Percentiles rank a stretch among this genome's conserved stretches.
These are phyloP conservation scores for Sciaenops ocellatus DNA, from an alignment of 2,797 vertebrate genomes.

Conservation along the genomic window DNA sequence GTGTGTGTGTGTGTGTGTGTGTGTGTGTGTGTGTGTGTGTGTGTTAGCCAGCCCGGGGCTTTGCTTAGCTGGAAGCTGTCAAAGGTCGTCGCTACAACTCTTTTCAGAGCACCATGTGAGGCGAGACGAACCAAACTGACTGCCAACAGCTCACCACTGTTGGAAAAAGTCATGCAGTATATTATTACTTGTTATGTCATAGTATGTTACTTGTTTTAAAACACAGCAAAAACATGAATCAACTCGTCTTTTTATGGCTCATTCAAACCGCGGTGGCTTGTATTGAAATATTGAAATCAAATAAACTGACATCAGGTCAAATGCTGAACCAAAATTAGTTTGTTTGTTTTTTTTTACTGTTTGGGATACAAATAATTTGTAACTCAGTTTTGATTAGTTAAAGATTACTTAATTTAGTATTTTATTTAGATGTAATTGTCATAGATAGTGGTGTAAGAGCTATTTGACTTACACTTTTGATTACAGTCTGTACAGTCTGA, in stretches of 20 bases:
- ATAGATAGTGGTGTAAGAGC: neutral
- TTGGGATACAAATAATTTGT: neutral
- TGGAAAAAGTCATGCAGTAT: neutral
- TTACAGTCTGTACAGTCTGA: neutral
- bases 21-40: slow-evolving; percentile 8
- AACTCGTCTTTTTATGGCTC: neutral
- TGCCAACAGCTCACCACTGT: slow-evolving; percentile 1
- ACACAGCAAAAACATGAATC: neutral
- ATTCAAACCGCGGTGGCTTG: neutral
- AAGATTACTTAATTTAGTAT: neutral
- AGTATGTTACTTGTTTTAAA: neutral
- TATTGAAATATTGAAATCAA: neutral
- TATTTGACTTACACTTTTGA: neutral
- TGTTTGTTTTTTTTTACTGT: neutral
- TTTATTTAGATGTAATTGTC: neutral
- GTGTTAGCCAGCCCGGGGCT: slow-evolving; percentile 39
- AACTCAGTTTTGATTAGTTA: neutral
- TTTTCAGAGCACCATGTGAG: slow-evolving; percentile 40
- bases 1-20: neutral
- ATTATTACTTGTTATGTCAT: neutral
- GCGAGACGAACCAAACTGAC: slow-evolving; percentile 7
- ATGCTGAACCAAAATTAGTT: neutral
- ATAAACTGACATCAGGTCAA: neutral
- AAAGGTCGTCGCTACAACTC: slow-evolving; percentile 30
- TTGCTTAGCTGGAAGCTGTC: slow-evolving; percentile 50